Conservation (phyloP, 2,888 invertebrate genomes). For the Meiosimyza platycephala region DNA sequence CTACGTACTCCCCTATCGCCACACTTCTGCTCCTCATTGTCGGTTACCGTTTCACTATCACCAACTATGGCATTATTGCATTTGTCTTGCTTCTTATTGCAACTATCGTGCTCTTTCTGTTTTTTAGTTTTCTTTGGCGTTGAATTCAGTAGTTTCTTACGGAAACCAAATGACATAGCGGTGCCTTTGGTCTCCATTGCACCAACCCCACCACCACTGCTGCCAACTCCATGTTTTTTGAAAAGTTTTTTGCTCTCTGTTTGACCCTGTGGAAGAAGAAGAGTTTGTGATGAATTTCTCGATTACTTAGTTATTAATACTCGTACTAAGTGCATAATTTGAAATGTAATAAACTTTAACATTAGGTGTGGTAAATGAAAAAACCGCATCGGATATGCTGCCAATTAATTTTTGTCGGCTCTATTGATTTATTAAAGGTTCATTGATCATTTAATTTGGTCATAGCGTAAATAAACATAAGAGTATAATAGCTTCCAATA, state of each 20-base stretch:
- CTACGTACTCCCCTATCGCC: slow-evolving; percentile 25
- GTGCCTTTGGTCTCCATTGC: slow-evolving; percentile 72
- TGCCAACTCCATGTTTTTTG: slow-evolving; percentile 47
- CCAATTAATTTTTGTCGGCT: too few species aligned
- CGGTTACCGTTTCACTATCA: slow-evolving; percentile 40
- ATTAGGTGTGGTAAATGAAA: too few species aligned
- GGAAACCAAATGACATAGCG: slow-evolving; percentile 87
- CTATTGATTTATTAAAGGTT: too few species aligned
- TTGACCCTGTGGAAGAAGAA: slow-evolving; percentile 61
- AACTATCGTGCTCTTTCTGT: slow-evolving; percentile 52
- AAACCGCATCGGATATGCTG: too few species aligned
- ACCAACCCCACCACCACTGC: slow-evolving; percentile 47
- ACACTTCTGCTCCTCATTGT: slow-evolving; percentile 25
- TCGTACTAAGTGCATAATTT: too few species aligned
- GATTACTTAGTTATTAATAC: too few species aligned
- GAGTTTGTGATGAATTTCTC: background rate
- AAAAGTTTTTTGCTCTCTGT: slow-evolving; percentile 66
- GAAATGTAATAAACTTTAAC: too few species aligned
- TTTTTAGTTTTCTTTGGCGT: slow-evolving; percentile 67
- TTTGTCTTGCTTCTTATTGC: slow-evolving; percentile 48
- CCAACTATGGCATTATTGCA: slow-evolving; percentile 46
- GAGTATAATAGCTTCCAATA: too few species aligned
- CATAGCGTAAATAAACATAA: too few species aligned
- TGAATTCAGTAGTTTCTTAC: slow-evolving; percentile 71
- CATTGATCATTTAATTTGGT: too few species aligned